Base-by-base conservation (phyloP, 2,797 vertebrate species). In the Vespertilio murinus region DNA sequence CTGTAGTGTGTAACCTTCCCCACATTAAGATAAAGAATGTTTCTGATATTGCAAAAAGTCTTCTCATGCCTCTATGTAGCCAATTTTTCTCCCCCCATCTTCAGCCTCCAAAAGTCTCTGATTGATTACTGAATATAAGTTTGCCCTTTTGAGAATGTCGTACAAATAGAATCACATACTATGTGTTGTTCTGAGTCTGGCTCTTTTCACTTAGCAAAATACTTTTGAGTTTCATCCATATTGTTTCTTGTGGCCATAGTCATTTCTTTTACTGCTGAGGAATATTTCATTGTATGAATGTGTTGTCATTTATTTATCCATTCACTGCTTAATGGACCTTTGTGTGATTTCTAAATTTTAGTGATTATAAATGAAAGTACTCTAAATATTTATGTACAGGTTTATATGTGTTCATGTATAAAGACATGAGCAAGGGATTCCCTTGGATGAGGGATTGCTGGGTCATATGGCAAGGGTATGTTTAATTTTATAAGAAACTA, bases 11-110 rank as follows among this genome's bases (percentile, higher is more conserved):
- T 84, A 52, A 78, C 10, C 38, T 91, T 95, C 2, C 18, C 30
- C 52, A 73, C 33, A 56, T 86, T 80, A 61, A 93, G 40, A 88
- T 28, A 79, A 38, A 71, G 10, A 89, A 30, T 89, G 40, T 94
- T 84, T 82, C 8, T 49, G 13, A 84, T 71, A 83, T 49, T 40
- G 38, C 45, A 45, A 23, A 75, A 84, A 22, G 6, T 88, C 30
- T 67, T 93, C 20, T 85, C 9, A 17, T 93, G 69, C 25, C 4
- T 42, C 6, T 28, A 59, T 47, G 0, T 74, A 74, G 47, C 52
- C 45, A 90, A 0, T 88, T 92, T 86, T 23, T 38, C 40, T 82
- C 1, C 30, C 20, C 3, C 22, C 0, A 35, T 8, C 10, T 7
- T 1, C 6, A 40, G n/a, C 4, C 18, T 13, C 28, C 70, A n/a